Base-by-base conservation (phyloP, 2,113 vertebrate species). In the Glareola pratincola region DNA sequence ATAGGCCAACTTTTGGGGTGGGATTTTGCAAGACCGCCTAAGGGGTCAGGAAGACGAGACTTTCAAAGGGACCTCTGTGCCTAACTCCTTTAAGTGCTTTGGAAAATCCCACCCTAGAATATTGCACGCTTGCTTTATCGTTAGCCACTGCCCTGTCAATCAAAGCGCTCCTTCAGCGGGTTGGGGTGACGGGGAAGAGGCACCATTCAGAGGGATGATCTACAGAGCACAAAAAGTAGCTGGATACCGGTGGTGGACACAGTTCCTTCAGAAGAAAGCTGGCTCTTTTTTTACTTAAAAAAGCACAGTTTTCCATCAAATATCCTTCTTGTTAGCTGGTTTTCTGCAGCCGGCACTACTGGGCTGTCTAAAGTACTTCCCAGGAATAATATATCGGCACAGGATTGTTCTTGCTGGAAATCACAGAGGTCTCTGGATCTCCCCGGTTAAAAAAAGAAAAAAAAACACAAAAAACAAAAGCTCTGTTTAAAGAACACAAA, bases 11-110 rank as follows among this genome's bases (percentile, higher is more conserved):
- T 97, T 97, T 91, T 94, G 94, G 96, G 91, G 91, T 88, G 89
- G 91, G 96, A 96, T 97, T 97, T 97, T 96, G 95, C 84, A 32
- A 94, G 86, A 96, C 50, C n/a, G 97, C 97, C 96, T 97, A 66
- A 95, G 95, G 92, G 96, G 94, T 96, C 93, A 95, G 89, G 80
- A 80, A 92, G 91, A 96, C 95, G 47, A 96, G 95, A 96, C 95
- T 97, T 97, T 97, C 96, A 97, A 97, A 97, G 94, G 95, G 94
- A 94, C 95, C 94, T 87, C 30, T 96, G 86, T 94, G 92, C 92
- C 94, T 97, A 97, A 97, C 95, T 96, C 92, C 94, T 97, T 97
- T 97, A 97, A 97, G 84, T 93, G 94, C 96, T 96, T 97, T 94
- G 92, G 94, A 96, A 97, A 97, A 97, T 97, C 96, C 91, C 91